Evolutionary conservation across 2,113 vertebrate species (phyloP).

Genomic region (Euleptes europaea): DNA sequence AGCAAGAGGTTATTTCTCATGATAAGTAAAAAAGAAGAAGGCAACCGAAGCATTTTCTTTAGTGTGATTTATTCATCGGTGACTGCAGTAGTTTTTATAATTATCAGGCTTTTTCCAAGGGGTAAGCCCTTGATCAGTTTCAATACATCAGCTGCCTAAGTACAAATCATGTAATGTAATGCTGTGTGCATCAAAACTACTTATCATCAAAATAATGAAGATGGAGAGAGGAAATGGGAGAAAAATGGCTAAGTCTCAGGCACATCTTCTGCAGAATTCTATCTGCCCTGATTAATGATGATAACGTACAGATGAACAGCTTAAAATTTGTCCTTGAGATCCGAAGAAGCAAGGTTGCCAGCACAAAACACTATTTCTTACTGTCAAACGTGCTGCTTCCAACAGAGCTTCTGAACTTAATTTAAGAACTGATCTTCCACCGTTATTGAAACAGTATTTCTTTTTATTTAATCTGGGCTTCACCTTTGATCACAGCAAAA

Average conservation of each 20-base stretch:
- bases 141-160: background rate
- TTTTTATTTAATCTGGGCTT: conserved; percentile 58
- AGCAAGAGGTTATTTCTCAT: background rate
- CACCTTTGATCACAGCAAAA: conserved; percentile 50
- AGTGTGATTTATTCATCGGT: background rate
- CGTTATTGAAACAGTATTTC: conserved; percentile 62
- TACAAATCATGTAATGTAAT: background rate
- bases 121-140: conserved; percentile 4
- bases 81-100: background rate
- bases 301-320: conserved; percentile 28
- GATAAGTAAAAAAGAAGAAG: background rate
- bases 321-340: conserved; percentile 58
- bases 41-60: background rate
- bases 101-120: background rate
- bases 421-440: conserved; percentile 36
- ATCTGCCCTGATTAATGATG: conserved; percentile 54
- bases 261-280: background rate
- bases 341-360: conserved; percentile 29
- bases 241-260: conserved; percentile 29
- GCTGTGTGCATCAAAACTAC: background rate
- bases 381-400: conserved; percentile 11
- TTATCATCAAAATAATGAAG: background rate
- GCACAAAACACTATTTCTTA: conserved; percentile 35
- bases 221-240: conserved; percentile 23
- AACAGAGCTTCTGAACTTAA: conserved; percentile 25